Percentiles rank a stretch among this genome's conserved stretches.
Evolutionary conservation across 2,113 vertebrate genomes (phyloP).

Genomic region (Nematolebias whitei): DNA sequence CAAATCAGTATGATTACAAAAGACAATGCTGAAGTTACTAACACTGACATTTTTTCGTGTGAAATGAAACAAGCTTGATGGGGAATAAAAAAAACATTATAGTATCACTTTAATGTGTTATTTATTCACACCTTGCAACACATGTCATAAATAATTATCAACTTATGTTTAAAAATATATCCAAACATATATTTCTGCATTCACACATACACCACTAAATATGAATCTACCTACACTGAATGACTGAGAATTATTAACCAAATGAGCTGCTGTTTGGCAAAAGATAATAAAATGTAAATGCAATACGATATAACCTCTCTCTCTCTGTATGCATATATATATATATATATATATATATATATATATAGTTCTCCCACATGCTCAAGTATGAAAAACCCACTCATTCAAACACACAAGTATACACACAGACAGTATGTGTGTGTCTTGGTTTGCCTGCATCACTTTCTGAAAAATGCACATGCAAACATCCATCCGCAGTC

Average conservation of each 20-base stretch:
- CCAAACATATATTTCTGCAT: neutral
- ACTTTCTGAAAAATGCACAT: constrained; percentile 8
- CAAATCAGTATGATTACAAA: no score
- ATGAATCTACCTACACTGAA: neutral
- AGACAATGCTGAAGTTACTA: no score
- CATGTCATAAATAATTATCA: neutral
- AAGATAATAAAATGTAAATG: neutral
- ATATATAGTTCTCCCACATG: constrained; percentile 25
- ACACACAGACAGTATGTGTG: neutral
- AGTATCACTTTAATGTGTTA: neutral
- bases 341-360: constrained; percentile 15
- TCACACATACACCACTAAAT: neutral
- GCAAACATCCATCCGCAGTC: constrained; percentile 15
- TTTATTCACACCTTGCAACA: neutral
- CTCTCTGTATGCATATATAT: no score
- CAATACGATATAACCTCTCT: neutral
- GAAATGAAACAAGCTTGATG: neutral
- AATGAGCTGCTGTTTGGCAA: neutral
- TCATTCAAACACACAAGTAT: neutral
- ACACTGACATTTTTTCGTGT: neutral
- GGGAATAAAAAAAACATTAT: no score
- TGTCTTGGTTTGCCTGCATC: constrained; percentile 11
- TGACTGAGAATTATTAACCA: no score
- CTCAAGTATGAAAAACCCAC: neutral
- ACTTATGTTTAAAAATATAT: neutral